A percentile compares a stretch with the other conserved stretches of the same genome.
phyloP scores from a whole-genome alignment of 2,888 invertebrate species.

The Ellobium chinense region DNA sequence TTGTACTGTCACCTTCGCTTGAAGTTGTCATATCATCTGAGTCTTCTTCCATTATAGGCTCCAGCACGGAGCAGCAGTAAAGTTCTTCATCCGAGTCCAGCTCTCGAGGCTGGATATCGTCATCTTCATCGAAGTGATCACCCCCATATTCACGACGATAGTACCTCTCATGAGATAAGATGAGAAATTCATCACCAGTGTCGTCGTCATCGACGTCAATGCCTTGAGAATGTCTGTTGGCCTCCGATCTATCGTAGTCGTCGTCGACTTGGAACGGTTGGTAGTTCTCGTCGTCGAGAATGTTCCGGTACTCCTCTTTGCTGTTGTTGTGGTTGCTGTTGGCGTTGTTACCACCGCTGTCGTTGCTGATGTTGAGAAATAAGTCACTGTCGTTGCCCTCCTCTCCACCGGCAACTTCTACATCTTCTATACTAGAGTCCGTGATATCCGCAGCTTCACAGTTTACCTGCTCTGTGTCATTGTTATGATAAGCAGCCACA shows the following conservation, averaged over 20 bases:
- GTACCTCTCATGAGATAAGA: background rate
- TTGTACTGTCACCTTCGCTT: slow-evolving; percentile 47
- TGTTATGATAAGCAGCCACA: background rate
- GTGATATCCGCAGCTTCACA: background rate
- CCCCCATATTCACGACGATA: background rate
- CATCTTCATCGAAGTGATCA: slow-evolving; percentile 48
- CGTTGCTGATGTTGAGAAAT: slow-evolving; percentile 46
- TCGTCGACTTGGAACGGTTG: slow-evolving; percentile 4
- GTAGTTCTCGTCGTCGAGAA: slow-evolving; percentile 29
- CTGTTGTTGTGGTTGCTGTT: slow-evolving; percentile 15
- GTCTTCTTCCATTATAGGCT: slow-evolving; percentile 72
- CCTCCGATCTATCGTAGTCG: background rate
- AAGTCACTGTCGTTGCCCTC: slow-evolving; percentile 14
- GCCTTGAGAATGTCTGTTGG: background rate
- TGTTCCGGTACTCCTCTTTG: slow-evolving; percentile 24
- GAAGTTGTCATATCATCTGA: slow-evolving; percentile 58
- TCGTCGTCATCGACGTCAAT: background rate
- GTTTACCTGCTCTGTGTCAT: background rate
- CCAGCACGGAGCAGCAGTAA: slow-evolving; percentile 58
- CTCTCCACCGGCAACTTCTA: background rate
- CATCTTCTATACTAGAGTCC: slow-evolving; percentile 17
- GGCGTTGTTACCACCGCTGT: slow-evolving; percentile 19
- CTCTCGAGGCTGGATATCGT: slow-evolving; percentile 52
- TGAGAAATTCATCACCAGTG: background rate
- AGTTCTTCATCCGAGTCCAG: slow-evolving; percentile 64